Conservation (phyloP, 1,140 invertebrate genomes). For the Cepaea nemoralis region DNA sequence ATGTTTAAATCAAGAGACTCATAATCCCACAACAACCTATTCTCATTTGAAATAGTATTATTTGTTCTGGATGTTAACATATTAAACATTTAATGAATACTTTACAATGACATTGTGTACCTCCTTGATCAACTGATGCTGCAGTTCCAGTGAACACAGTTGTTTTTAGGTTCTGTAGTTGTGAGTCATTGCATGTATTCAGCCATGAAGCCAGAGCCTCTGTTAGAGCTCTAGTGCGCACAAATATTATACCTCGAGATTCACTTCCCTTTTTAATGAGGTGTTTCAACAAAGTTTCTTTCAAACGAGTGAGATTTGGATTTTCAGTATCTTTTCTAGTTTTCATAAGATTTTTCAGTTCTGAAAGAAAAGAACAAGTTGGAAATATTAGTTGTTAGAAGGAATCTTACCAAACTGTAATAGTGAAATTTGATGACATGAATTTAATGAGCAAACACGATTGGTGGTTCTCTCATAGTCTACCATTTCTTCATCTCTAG, state of each 20-base stretch:
- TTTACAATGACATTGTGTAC: no score
- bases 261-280: conserved; percentile 26
- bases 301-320: conserved; percentile 42
- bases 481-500: no score
- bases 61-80: no score
- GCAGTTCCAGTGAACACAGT: conserved; percentile 44
- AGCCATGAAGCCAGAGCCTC: conserved; percentile 9
- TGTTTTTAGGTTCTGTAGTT: conserved; percentile 36
- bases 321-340: conserved; percentile 19
- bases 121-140: conserved; percentile 47
- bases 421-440: no score
- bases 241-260: conserved; percentile 24
- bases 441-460: no score
- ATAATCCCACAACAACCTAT: no score
- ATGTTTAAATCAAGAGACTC: no score
- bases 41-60: no score
- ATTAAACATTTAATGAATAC: no score
- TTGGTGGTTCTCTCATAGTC: no score
- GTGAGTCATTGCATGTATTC: neutral
- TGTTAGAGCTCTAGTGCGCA: conserved; percentile 19
- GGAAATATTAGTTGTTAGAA: neutral
- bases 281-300: conserved; percentile 14
- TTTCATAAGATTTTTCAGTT: conserved; percentile 6
- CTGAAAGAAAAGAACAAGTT: neutral
- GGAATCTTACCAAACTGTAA: no score